Base-by-base conservation (phyloP, 2,888 invertebrate species). In the Keiferia lycopersicella region DNA sequence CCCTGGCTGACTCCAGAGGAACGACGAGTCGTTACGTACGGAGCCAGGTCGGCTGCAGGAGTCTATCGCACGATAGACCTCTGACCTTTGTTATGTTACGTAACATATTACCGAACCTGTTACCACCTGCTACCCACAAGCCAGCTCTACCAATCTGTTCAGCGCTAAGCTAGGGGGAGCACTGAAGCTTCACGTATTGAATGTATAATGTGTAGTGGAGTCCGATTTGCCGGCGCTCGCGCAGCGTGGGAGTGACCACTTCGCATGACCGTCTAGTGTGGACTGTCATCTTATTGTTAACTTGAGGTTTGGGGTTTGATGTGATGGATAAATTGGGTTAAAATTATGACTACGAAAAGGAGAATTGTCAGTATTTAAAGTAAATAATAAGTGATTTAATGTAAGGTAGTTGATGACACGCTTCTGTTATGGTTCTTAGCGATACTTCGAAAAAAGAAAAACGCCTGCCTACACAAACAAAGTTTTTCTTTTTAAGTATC, bases 171-270 rank as follows among this genome's bases (percentile, higher is more conserved):
- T 69, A 66, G 82, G 86, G 87, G 77, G 83, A 71, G 83, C 90
- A 89, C 80, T 86, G 88, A 82, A 80, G 88, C 90, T 83, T 81
- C 75, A 73, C 77, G 80, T 86, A 88, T 85, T 85, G 86, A 87
- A 88, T 86, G 82, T 81, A 79, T 84, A 82, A 81, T 80, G 76
- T 76, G 68, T 79, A 83, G 85, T n/a, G 34, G 56, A 86, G 82
- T 77, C 79, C 82, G 82, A 90, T 89, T 90, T 86, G 85, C 83
- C 82, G 90, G 78, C 73, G 67, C 65, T 71, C 84, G 81, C 69
- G 67, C 76, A 73, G 82, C 91, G 91, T 91, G 91, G 86, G 91
- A 91, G 88, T 73, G 68, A 65, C 61, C 68, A 72, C 67, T 79
- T 82, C 76, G 75, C 78, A 82, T 80, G 81, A 83, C 61, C 61